Conservation (phyloP, 2,797 vertebrate genomes). For the Ctenochaetus hawaiiensis region DNA sequence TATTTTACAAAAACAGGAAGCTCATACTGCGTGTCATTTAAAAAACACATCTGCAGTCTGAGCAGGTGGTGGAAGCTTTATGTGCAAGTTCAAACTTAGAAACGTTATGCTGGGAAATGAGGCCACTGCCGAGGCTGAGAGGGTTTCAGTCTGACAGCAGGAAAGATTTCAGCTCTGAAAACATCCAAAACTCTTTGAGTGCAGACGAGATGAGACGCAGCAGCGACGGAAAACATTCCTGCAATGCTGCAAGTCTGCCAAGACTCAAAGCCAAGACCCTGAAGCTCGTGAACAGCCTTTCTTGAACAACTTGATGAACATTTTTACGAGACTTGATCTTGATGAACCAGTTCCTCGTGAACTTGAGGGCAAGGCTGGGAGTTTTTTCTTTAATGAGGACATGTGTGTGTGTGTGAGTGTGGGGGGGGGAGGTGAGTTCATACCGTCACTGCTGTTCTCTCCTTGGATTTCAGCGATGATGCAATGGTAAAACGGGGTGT, state of each 20-base stretch:
- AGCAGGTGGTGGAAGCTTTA: neutral
- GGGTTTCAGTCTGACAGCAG: too few species aligned
- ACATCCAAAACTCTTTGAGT: neutral
- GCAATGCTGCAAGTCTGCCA: neutral
- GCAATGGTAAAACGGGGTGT: slow-evolving; percentile 86
- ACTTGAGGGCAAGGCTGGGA: neutral
- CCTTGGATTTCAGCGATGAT: slow-evolving; percentile 81
- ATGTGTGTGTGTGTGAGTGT: too few species aligned
- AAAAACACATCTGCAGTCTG: fast-evolving
- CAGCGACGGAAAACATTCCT: neutral
- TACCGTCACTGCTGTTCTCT: slow-evolving; percentile 72
- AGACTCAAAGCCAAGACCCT: too few species aligned
- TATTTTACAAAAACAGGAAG: slow-evolving; percentile 26
- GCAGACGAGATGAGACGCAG: neutral
- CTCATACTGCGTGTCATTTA: neutral
- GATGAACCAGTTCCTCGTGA: neutral
- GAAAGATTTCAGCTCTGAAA: neutral
- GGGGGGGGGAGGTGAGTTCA: fast-evolving
- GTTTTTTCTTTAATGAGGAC: too few species aligned
- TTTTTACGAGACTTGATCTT: neutral
- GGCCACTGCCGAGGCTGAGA: neutral
- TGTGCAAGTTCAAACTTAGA: too few species aligned
- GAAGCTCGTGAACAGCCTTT: too few species aligned
- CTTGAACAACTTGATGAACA: neutral
- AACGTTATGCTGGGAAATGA: neutral